Conservation (phyloP, 2,113 vertebrate genomes). For the Aphyosemion australe region DNA sequence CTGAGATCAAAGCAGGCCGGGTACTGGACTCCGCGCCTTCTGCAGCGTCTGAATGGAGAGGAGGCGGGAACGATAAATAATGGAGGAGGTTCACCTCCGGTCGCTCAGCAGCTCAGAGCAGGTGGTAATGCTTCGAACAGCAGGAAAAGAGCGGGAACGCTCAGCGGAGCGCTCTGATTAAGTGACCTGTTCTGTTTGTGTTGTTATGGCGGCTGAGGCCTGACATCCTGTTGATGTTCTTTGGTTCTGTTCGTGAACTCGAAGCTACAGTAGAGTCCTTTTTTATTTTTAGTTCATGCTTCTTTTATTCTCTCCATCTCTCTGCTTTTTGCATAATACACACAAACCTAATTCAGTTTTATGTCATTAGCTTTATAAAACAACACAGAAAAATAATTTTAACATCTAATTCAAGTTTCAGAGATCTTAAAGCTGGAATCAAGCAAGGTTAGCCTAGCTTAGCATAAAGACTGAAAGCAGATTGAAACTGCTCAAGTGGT, state of each 20-base stretch:
- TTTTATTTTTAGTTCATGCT: too few relatives aligned
- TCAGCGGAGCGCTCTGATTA: too few relatives aligned
- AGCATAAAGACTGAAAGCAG: constrained; percentile 9
- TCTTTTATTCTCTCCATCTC: not conserved
- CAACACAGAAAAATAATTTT: too few relatives aligned
- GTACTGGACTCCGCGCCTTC: constrained; percentile 17
- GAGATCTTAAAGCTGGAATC: not conserved
- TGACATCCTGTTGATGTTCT: constrained; percentile 1
- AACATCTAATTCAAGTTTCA: too few relatives aligned
- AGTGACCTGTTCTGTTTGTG: too few relatives aligned
- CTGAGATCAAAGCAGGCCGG: constrained; percentile 28
- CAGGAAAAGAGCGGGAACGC: not conserved
- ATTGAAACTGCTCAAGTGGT: too few relatives aligned
- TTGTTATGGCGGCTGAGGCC: not conserved
- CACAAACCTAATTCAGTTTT: too few relatives aligned
- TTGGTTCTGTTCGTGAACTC: constrained; percentile 14
- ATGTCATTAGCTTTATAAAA: too few relatives aligned
- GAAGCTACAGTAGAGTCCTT: not conserved
- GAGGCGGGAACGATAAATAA: constrained; percentile 36
- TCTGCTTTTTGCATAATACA: not conserved
- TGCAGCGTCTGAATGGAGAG: constrained; percentile 11
- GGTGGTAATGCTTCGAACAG: not conserved
- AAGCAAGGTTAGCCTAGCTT: not conserved
- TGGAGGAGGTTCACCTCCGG: constrained; percentile 37
- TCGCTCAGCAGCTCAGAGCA: constrained; percentile 9